A percentile compares a stretch with the other conserved stretches of the same genome.
phyloP scores from a whole-genome alignment of 2,888 invertebrate species.

The Lathronympha strigana region DNA sequence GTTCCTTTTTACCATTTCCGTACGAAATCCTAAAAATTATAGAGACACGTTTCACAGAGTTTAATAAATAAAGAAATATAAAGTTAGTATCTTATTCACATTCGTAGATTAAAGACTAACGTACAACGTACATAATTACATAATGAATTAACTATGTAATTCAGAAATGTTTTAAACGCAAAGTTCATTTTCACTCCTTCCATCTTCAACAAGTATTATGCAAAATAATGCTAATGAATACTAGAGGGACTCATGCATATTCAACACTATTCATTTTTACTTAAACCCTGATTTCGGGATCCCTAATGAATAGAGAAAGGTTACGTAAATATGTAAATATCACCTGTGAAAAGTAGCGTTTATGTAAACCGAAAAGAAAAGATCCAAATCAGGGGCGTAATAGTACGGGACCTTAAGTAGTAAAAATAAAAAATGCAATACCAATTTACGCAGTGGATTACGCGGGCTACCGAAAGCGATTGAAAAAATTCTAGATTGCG shows the following conservation, averaged over 20 bases:
- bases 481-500: too few relatives aligned
- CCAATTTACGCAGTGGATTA: background rate
- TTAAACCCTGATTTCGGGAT: conserved; percentile 26
- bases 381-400: background rate
- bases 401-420: background rate
- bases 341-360: background rate
- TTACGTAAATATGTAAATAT: background rate
- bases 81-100: too few relatives aligned
- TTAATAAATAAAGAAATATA: too few relatives aligned
- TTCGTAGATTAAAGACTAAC: too few relatives aligned
- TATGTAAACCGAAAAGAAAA: background rate
- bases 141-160: too few relatives aligned
- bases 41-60: too few relatives aligned
- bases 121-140: too few relatives aligned
- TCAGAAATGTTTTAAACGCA: background rate
- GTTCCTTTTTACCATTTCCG: too few relatives aligned
- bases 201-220: conserved; percentile 31
- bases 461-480: background rate
- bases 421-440: background rate
- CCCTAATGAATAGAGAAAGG: background rate
- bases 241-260: conserved; percentile 25
- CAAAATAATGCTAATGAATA: conserved; percentile 36
- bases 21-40: too few relatives aligned
- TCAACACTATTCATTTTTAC: conserved; percentile 23
- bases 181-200: conserved; percentile 24